Percentiles rank a stretch among this genome's conserved stretches.
Evolutionary conservation across 2,888 invertebrate species (phyloP).

Genomic region (Apeira syringaria): DNA sequence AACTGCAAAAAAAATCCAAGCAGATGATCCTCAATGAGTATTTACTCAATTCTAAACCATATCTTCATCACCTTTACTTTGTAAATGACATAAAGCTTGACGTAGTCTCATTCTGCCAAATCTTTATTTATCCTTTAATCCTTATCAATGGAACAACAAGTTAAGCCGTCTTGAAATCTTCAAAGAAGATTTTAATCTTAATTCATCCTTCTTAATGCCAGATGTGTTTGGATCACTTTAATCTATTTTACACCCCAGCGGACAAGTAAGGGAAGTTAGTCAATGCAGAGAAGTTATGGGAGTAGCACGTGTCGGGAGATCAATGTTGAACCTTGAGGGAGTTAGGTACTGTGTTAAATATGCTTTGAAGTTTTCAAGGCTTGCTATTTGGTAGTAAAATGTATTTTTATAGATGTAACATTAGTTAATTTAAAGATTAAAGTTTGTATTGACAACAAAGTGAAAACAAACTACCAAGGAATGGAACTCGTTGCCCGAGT

Average conservation of each 20-base stretch:
- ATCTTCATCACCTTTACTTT: too few species aligned
- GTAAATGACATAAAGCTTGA: constrained; percentile 15
- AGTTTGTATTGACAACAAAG: too few species aligned
- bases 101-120: constrained; percentile 17
- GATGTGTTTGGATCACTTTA: constrained; percentile 27
- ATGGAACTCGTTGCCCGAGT: too few species aligned
- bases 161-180: constrained; percentile 15
- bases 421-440: too few species aligned
- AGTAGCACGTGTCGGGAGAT: constrained; percentile 26
- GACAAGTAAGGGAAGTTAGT: constrained; percentile 21
- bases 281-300: constrained; percentile 23
- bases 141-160: constrained; percentile 19
- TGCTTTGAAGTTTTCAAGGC: too few species aligned
- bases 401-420: too few species aligned
- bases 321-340: constrained; percentile 22
- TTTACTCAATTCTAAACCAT: too few species aligned
- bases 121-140: constrained; percentile 21
- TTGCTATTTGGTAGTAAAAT: too few species aligned
- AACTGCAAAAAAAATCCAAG: too few species aligned
- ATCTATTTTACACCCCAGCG: constrained; percentile 29
- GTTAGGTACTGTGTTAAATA: too few species aligned
- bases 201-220: constrained; percentile 23
- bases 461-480: too few species aligned
- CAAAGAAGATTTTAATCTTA: constrained; percentile 28
- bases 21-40: too few species aligned